Percentiles rank a stretch among this genome's conserved stretches.
These are phyloP conservation scores for Drosophila maculinotata DNA, from an alignment of 2,888 invertebrate species.

Conservation along the genomic window DNA sequence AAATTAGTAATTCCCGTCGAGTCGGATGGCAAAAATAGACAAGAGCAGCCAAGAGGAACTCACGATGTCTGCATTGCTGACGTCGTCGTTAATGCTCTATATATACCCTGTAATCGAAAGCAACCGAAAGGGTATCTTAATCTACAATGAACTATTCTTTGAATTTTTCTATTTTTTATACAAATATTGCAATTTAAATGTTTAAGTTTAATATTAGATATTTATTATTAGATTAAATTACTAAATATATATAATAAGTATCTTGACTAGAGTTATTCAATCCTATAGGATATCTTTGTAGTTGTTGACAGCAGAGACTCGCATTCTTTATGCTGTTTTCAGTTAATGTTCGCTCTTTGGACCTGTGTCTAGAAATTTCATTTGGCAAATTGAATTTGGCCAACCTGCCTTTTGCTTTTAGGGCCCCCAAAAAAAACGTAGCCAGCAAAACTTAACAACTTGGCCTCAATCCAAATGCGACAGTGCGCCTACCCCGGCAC, in stretches of 20 bases:
- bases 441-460: constrained; percentile 49
- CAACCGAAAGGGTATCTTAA: not conserved
- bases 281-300: constrained; percentile 20
- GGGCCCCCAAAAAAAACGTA: constrained; percentile 12
- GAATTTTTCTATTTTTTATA: not conserved
- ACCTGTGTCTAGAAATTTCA: constrained; percentile 65
- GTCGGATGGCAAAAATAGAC: constrained; percentile 46
- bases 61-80: constrained; percentile 54
- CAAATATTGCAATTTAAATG: not conserved
- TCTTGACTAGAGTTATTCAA: too few relatives aligned
- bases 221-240: too few relatives aligned
- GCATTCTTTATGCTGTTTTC: constrained; percentile 1
- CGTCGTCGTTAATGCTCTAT: constrained; percentile 42
- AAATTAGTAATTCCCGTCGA: constrained; percentile 64
- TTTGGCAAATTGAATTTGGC: constrained; percentile 77
- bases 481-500: constrained; percentile 1
- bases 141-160: not conserved
- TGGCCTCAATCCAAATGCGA: constrained; percentile 63
- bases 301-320: not conserved
- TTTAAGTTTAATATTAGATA: not conserved
- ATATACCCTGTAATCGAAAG: constrained; percentile 38
- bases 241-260: too few relatives aligned
- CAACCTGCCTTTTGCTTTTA: constrained; percentile 63
- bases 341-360: constrained; percentile 34
- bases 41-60: constrained; percentile 42